phyloP scores from a whole-genome alignment of 2,113 vertebrate genomes.

The Sigmodon hispidus region DNA sequence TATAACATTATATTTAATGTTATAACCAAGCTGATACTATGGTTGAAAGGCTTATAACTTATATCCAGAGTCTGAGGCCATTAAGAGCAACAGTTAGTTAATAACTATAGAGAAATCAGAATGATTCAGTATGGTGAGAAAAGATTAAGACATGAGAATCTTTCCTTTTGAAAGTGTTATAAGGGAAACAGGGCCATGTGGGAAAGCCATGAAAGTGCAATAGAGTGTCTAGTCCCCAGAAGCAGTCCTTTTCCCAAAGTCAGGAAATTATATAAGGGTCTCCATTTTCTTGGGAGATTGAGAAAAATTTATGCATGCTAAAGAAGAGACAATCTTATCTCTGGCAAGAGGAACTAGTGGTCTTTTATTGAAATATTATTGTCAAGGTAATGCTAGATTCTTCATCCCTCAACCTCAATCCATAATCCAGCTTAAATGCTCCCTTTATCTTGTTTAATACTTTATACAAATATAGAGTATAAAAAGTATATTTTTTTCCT shows the following conservation, averaged over 20 bases:
- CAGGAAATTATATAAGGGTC: neutral
- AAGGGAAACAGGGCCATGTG: neutral
- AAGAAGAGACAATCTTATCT: neutral
- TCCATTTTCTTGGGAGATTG: neutral
- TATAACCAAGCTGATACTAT: too few relatives aligned
- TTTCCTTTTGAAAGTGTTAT: neutral
- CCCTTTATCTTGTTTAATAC: neutral
- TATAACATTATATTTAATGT: too few relatives aligned
- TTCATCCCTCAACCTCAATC: neutral
- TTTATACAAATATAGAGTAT: neutral
- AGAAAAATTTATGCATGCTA: neutral
- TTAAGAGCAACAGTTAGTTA: neutral
- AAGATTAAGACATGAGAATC: neutral
- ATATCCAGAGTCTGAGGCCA: neutral
- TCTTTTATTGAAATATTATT: neutral
- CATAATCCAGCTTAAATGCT: neutral
- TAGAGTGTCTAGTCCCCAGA: neutral
- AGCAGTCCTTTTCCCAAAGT: neutral
- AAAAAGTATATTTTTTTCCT: neutral
- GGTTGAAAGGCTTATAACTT: neutral
- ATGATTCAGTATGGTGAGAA: neutral
- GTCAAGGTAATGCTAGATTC: neutral
- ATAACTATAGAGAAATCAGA: neutral
- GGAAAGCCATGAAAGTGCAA: neutral
- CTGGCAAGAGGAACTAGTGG: neutral